Percentiles rank a stretch among this genome's conserved stretches.
phyloP scores from a whole-genome alignment of 2,888 invertebrate species.

The Eupithecia vulgata region DNA sequence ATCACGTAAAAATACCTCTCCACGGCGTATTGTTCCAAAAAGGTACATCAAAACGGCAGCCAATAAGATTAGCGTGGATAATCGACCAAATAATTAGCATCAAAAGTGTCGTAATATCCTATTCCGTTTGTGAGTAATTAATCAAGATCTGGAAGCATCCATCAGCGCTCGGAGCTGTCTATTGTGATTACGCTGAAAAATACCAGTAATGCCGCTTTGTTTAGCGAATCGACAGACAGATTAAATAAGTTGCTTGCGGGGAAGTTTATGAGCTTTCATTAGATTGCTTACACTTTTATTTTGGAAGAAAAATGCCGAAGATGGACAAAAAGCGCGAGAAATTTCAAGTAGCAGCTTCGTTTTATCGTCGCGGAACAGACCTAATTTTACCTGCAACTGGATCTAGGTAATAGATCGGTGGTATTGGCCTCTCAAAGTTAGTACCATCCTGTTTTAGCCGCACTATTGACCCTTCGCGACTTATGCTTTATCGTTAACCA shows the following conservation, averaged over 20 bases:
- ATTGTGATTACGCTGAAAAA: slow-evolving; percentile 46
- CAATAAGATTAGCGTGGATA: slow-evolving; percentile 42
- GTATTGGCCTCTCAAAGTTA: too few species aligned
- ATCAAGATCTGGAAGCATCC: slow-evolving; percentile 72
- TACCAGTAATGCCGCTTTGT: slow-evolving; percentile 37
- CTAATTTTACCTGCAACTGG: background rate
- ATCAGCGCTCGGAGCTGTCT: slow-evolving; percentile 42
- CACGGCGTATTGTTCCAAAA: background rate
- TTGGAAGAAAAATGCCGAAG: background rate
- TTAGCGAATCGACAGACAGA: slow-evolving; percentile 18
- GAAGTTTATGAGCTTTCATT: slow-evolving; percentile 23
- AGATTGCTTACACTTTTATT: slow-evolving; percentile 2
- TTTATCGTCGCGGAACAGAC: background rate
- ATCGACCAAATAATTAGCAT: slow-evolving; percentile 40
- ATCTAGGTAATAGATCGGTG: too few species aligned
- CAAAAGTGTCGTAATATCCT: slow-evolving; percentile 63
- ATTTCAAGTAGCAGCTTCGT: background rate
- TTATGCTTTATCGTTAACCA: too few species aligned
- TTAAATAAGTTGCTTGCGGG: slow-evolving; percentile 12
- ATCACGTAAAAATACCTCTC: background rate
- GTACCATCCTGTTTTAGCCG: too few species aligned
- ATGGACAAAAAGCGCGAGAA: background rate
- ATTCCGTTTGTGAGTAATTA: slow-evolving; percentile 80
- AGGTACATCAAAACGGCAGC: slow-evolving; percentile 14
- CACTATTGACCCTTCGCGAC: too few species aligned